Conservation (phyloP, 2,113 vertebrate genomes). For the Pelecanoides urinatrix region DNA sequence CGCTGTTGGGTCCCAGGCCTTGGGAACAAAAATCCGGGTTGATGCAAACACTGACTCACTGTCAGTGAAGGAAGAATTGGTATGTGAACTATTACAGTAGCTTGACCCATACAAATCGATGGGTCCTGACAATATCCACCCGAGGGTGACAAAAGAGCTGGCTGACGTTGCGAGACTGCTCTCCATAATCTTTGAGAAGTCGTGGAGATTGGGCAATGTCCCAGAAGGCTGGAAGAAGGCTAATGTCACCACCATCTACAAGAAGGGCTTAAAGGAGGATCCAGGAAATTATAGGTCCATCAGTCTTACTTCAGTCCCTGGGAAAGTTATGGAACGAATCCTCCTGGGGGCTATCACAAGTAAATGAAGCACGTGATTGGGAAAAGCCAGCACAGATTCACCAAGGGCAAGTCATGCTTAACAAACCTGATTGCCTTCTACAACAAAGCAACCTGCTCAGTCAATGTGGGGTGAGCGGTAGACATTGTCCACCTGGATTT, state of each 20-base stretch:
- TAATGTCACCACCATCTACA: background rate
- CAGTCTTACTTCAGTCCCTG: background rate
- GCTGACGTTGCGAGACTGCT: background rate
- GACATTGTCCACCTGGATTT: background rate
- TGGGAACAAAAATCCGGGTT: background rate
- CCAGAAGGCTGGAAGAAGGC: background rate
- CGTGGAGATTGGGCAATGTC: background rate
- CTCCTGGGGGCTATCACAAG: background rate
- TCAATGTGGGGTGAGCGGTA: background rate
- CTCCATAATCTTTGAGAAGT: background rate
- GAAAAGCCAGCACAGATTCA: background rate
- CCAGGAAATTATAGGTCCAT: background rate
- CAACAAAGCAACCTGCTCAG: background rate
- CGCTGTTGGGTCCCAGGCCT: background rate
- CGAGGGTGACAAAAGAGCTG: background rate
- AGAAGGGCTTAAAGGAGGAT: no score
- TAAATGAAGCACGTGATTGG: background rate
- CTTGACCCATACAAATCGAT: no score
- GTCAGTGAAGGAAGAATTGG: background rate
- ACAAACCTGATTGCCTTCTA: background rate
- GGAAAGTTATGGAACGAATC: background rate
- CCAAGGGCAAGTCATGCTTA: background rate
- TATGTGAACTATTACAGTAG: no score
- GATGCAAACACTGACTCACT: background rate
- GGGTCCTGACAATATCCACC: background rate